A percentile compares a stretch with the other conserved stretches of the same genome.
Evolutionary conservation across 2,888 invertebrate genomes (phyloP).

Genomic region (Mythimna impura): DNA sequence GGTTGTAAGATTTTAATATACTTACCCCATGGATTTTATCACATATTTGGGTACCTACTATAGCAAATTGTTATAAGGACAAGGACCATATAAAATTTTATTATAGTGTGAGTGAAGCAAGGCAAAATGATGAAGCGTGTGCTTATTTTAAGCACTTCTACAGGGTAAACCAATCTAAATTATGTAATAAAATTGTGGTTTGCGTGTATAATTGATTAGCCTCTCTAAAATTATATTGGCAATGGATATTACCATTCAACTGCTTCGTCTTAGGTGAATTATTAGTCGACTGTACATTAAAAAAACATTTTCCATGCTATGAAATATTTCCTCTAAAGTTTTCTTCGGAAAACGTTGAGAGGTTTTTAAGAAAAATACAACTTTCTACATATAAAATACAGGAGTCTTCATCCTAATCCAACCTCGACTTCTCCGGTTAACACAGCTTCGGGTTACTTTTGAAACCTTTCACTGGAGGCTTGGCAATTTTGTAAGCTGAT

Average conservation of each 20-base stretch:
- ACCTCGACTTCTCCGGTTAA: constrained; percentile 3
- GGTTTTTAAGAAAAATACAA: neutral
- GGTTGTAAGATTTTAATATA: constrained; percentile 13
- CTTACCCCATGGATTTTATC: constrained; percentile 4
- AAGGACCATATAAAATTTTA: constrained; percentile 9
- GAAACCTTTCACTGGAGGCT: constrained; percentile 24
- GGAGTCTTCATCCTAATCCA: neutral
- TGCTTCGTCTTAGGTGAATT: constrained; percentile 11
- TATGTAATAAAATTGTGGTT: constrained; percentile 13
- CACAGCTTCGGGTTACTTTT: constrained; percentile 29
- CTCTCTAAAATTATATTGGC: constrained; percentile 29
- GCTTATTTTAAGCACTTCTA: constrained; percentile 17
- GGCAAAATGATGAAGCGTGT: constrained; percentile 19
- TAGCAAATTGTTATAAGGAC: constrained; percentile 12
- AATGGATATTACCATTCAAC: constrained; percentile 7
- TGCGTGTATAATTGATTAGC: constrained; percentile 21
- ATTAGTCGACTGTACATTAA: constrained; percentile 9
- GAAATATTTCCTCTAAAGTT: neutral
- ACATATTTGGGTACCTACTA: constrained; percentile 5
- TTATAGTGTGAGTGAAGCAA: no score
- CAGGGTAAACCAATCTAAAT: neutral
- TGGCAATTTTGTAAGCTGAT: constrained; percentile 14
- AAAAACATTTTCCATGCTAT: neutral
- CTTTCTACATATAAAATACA: neutral
- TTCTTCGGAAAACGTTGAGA: neutral